These are phyloP conservation scores for Melieria omissa DNA, from an alignment of 2,888 invertebrate species.

Conservation along the genomic window DNA sequence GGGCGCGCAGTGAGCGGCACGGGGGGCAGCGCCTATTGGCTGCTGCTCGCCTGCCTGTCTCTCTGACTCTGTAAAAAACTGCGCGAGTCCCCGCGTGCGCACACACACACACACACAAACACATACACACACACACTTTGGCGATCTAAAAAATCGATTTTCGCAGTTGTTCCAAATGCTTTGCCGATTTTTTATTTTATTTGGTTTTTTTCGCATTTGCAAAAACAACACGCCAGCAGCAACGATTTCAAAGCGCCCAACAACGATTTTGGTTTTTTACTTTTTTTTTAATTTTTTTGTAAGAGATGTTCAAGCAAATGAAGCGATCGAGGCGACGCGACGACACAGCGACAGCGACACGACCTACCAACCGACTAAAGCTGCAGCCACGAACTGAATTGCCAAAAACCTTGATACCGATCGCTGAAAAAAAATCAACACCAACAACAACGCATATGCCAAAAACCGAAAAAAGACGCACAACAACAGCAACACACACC, in stretches of 20 bases:
- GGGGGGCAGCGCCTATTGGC: too few species aligned
- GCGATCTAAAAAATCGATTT: too few species aligned
- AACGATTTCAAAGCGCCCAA: neutral
- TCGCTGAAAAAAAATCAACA: constrained; percentile 52
- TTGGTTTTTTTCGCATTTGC: neutral
- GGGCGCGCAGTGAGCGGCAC: too few species aligned
- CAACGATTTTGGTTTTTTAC: neutral
- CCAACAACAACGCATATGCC: constrained; percentile 29
- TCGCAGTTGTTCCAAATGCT: neutral
- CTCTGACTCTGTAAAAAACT: too few species aligned
- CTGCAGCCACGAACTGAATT: constrained; percentile 59
- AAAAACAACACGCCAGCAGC: constrained; percentile 3
- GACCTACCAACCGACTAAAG: constrained; percentile 62
- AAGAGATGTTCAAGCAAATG: neutral
- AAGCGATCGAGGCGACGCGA: constrained; percentile 24
- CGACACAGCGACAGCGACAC: constrained; percentile 46
- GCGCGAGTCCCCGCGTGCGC: neutral
- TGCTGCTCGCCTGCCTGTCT: too few species aligned
- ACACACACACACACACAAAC: constrained; percentile 9
- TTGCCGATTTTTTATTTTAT: neutral
- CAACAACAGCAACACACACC: constrained; percentile 16
- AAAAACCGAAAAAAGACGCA: constrained; percentile 28
- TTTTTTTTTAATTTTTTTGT: neutral
- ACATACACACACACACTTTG: constrained; percentile 9
- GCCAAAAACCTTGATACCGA: constrained; percentile 66